These are phyloP conservation scores for Eupithecia exiguata DNA, from an alignment of 2,888 invertebrate genomes.

Conservation along the genomic window DNA sequence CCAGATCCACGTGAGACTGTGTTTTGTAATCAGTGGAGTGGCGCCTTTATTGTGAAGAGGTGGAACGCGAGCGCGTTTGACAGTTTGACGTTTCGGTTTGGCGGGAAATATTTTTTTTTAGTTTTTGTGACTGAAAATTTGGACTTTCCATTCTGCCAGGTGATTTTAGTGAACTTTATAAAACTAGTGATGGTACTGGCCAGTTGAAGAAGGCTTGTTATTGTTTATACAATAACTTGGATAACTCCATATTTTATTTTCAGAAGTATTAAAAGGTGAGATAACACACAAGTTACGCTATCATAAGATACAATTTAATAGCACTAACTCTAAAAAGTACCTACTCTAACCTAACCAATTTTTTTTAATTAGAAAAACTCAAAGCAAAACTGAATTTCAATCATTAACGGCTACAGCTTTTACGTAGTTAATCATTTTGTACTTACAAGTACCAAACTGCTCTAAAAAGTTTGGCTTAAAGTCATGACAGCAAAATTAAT, in stretches of 20 bases:
- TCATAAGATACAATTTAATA: neutral
- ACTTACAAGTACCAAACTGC: neutral
- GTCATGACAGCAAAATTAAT: neutral
- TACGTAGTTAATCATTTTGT: neutral
- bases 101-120: constrained; percentile 65
- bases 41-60: constrained; percentile 77
- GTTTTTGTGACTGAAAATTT: constrained; percentile 49
- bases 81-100: constrained; percentile 80
- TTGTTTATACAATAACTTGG: constrained; percentile 80
- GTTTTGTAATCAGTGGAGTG: constrained; percentile 83
- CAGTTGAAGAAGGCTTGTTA: constrained; percentile 75
- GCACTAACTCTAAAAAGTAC: no score
- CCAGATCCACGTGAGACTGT: constrained; percentile 80
- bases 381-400: no score
- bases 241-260: constrained; percentile 58
- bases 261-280: constrained; percentile 70
- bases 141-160: constrained; percentile 50
- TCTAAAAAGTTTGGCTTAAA: neutral
- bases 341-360: no score
- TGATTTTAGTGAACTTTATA: constrained; percentile 55
- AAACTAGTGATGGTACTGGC: constrained; percentile 70
- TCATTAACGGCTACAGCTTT: no score
- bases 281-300: neutral
- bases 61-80: constrained; percentile 78
- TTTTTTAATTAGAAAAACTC: no score